These are phyloP conservation scores for Myopa tessellatipennis DNA, from an alignment of 2,888 invertebrate species.

Conservation along the genomic window DNA sequence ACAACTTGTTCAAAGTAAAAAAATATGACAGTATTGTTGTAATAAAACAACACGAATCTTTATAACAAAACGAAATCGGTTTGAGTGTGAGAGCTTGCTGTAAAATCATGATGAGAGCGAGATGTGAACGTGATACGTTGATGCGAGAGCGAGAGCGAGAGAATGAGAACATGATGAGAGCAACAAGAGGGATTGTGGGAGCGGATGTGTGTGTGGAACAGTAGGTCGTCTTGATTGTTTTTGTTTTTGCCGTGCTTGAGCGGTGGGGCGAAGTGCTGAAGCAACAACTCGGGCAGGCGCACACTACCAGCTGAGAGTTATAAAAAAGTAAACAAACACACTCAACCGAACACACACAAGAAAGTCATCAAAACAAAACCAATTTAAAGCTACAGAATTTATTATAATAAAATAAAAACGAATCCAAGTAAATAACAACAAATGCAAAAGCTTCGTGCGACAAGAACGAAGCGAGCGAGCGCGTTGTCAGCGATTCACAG, in stretches of 20 bases:
- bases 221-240: neutral
- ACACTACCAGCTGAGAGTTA: constrained; percentile 39
- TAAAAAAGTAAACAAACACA: constrained; percentile 42
- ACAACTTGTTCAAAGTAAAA: constrained; percentile 6
- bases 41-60: constrained; percentile 38
- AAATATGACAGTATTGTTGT: neutral
- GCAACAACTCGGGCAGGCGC: constrained; percentile 36
- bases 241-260: neutral
- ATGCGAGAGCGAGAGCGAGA: constrained; percentile 4
- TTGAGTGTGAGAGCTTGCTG: constrained; percentile 24
- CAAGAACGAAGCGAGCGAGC: constrained; percentile 30
- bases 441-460: constrained; percentile 16
- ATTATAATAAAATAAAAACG: constrained; percentile 50
- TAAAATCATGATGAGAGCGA: constrained; percentile 13
- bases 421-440: constrained; percentile 52
- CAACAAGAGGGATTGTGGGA: neutral
- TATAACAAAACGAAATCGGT: constrained; percentile 48
- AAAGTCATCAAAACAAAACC: constrained; percentile 40
- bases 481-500: constrained; percentile 30
- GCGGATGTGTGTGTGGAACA: neutral
- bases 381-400: constrained; percentile 40
- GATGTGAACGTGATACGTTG: neutral
- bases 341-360: constrained; percentile 50
- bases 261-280: neutral
- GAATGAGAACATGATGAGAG: neutral